Evolutionary conservation across 2,888 invertebrate species (phyloP).

Genomic region (Drosophila meridionalis): DNA sequence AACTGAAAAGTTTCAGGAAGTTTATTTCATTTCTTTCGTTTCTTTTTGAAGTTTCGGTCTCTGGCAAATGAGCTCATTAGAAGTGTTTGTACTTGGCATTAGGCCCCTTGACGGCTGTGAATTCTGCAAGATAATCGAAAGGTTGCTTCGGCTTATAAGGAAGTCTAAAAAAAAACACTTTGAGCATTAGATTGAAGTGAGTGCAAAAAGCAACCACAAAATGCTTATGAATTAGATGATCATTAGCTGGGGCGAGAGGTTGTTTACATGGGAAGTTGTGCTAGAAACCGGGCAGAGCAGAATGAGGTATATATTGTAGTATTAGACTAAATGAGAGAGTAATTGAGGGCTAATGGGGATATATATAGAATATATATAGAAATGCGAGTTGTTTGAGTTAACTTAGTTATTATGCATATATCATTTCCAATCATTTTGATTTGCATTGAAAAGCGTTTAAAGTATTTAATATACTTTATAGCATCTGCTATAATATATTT

Average conservation of each 20-base stretch:
- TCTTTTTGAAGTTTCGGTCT: slow-evolving; percentile 7
- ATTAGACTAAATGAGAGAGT: background rate
- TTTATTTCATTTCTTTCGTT: slow-evolving; percentile 27
- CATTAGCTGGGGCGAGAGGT: background rate
- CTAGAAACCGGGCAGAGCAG: background rate
- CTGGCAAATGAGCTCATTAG: slow-evolving; percentile 56
- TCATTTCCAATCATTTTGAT: too few species aligned
- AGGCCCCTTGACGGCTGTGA: slow-evolving; percentile 19
- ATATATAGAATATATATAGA: background rate
- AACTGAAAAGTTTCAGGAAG: slow-evolving; percentile 50
- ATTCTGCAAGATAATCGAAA: slow-evolving; percentile 42
- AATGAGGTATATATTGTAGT: background rate
- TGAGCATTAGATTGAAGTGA: slow-evolving; percentile 12
- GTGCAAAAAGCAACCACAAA: slow-evolving; percentile 18
- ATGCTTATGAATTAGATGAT: background rate
- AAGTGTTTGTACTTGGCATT: slow-evolving; percentile 36
- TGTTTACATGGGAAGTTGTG: background rate
- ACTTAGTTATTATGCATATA: too few species aligned
- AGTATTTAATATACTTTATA: too few species aligned
- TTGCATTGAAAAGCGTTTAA: too few species aligned
- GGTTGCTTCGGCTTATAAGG: slow-evolving; percentile 29
- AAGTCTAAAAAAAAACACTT: slow-evolving; percentile 29
- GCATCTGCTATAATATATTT: too few species aligned
- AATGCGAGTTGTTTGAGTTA: too few species aligned
- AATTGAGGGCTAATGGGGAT: background rate